Evolutionary conservation across 1,140 invertebrate species (phyloP).

Genomic region (Nomia melanderi): DNA sequence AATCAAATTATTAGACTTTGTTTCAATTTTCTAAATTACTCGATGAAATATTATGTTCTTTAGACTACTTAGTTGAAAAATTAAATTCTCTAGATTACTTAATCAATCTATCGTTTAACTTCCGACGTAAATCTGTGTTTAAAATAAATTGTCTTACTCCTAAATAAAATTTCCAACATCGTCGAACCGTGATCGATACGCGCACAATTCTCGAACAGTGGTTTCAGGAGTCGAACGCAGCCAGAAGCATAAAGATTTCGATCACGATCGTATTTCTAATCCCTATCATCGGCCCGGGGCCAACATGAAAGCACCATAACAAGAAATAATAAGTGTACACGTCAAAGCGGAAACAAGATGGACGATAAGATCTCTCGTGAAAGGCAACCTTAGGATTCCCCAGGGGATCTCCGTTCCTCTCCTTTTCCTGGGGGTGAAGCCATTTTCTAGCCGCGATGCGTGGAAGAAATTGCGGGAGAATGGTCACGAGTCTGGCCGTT

Average conservation of each 20-base stretch:
- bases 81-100: too few relatives aligned
- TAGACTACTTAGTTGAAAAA: too few relatives aligned
- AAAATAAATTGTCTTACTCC: too few relatives aligned
- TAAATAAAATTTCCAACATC: too few relatives aligned
- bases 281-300: background rate
- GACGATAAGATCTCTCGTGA: constrained; percentile 56
- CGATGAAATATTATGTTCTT: too few relatives aligned
- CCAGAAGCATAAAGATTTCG: background rate
- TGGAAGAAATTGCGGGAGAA: constrained; percentile 15
- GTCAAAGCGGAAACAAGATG: constrained; percentile 57
- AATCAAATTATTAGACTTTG: too few relatives aligned
- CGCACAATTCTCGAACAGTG: background rate
- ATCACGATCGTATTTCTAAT: constrained; percentile 2
- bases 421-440: constrained; percentile 50
- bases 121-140: too few relatives aligned
- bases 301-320: background rate
- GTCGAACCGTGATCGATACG: background rate
- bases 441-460: constrained; percentile 54
- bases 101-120: too few relatives aligned
- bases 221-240: background rate
- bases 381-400: constrained; percentile 7
- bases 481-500: constrained; percentile 38
- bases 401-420: constrained; percentile 43
- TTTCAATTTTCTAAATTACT: too few relatives aligned
- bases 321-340: constrained; percentile 28